These are phyloP conservation scores for Chrysoperla carnea DNA, from an alignment of 1,140 invertebrate genomes.

Conservation along the genomic window DNA sequence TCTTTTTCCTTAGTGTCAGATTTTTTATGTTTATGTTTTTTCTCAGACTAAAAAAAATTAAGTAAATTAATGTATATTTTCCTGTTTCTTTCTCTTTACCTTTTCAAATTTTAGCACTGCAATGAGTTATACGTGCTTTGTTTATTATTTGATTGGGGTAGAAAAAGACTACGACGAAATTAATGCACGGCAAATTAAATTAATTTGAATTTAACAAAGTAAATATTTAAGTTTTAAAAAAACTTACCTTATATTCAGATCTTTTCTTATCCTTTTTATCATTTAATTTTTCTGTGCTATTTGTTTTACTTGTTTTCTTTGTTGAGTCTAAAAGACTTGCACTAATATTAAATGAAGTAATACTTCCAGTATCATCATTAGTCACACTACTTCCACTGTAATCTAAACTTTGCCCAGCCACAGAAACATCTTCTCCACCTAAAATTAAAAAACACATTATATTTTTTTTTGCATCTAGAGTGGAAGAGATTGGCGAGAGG, in stretches of 20 bases:
- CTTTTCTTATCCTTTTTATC: conserved; percentile 15
- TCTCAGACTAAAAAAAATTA: conserved; percentile 28
- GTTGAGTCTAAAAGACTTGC: conserved; percentile 29
- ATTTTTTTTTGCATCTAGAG: too few relatives aligned
- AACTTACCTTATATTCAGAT: conserved; percentile 21
- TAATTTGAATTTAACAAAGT: too few relatives aligned
- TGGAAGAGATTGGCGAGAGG: too few relatives aligned
- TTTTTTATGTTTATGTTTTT: conserved; percentile 30
- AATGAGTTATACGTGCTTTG: too few relatives aligned
- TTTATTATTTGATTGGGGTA: too few relatives aligned
- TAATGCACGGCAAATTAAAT: too few relatives aligned
- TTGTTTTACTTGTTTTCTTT: conserved; percentile 25
- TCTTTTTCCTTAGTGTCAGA: conserved; percentile 25
- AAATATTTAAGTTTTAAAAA: conserved; percentile 35
- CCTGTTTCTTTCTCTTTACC: too few relatives aligned
- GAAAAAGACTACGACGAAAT: too few relatives aligned
- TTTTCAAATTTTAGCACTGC: too few relatives aligned
- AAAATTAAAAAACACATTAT: conserved; percentile 2
- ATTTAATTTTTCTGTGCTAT: conserved; percentile 22
- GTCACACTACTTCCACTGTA: conserved; percentile 31
- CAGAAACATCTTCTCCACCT: conserved; percentile 34
- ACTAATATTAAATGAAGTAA: conserved; percentile 35
- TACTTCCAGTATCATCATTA: conserved; percentile 22
- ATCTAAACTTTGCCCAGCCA: conserved; percentile 25
- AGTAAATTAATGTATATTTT: neutral